Evolutionary conservation across 2,888 invertebrate species (phyloP), one percentile per base, ranked within the genome.

Genomic region (Rhorus exstirpatorius): DNA sequence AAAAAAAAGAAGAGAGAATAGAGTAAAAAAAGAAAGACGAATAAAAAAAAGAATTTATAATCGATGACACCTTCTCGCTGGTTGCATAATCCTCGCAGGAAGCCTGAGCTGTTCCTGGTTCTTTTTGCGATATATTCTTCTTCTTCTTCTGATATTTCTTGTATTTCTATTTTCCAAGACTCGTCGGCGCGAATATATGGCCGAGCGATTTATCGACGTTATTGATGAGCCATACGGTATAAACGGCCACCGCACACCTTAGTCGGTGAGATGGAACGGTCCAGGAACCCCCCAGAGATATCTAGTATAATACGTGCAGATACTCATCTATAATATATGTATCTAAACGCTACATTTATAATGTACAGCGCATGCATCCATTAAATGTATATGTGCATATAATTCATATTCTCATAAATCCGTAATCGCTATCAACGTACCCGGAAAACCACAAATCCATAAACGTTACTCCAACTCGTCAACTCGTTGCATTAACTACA

Each of bases 151-250:
- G 65, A 72, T 81, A 77, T 72, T 81, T 81, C 81, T 81, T 72
- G 71, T 81, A 76, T 76, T 71, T 76, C 71, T 65, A 71, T 81
- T 81, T 60, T 26, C 35, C 31, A 65, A 71, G 67, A 60, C 65
- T 67, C 70, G 49, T 60, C 35, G 65, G 51, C 17, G 65, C 65
- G 24, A 60, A 53, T 58, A 70, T 70, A 60, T 71, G 14, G 77
- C 31, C 77, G 46, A 68, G 44, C 83, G 83, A 83, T 83, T 83
- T 83, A 83, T 83, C 80, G 80, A 80, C 76, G 67, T 83, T 83
- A 83, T 83, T 83, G 80, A 83, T 83, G 61, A 70, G 60, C 67
- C 49, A 21, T 26, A 65, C 49, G 31, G 77, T 70, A 68, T 65
- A 76, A 19, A 55, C 24, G 26, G 1, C 10, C n/a, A 17, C 26